Conservation (phyloP, 1,140 invertebrate species). For the Aphelinus certus region DNA sequence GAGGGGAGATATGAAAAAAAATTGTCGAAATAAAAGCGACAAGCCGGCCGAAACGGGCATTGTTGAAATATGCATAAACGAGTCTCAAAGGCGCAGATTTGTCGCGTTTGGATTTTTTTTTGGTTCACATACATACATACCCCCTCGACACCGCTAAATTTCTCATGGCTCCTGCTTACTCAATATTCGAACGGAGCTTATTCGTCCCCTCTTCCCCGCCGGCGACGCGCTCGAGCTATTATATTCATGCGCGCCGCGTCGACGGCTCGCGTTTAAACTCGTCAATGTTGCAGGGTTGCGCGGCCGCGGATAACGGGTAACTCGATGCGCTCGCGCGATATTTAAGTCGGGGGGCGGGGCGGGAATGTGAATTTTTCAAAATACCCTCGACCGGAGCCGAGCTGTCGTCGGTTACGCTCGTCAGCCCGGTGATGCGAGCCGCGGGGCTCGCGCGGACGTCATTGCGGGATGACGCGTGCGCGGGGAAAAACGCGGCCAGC, state of each 20-base stretch:
- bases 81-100: slow-evolving; percentile 34
- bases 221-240: not conserved
- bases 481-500: too few relatives aligned
- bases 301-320: too few relatives aligned
- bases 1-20: slow-evolving; percentile 4
- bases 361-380: too few relatives aligned
- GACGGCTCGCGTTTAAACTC: not conserved
- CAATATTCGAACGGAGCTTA: not conserved
- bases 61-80: slow-evolving; percentile 35
- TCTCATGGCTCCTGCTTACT: slow-evolving; percentile 5
- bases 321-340: too few relatives aligned
- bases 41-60: slow-evolving; percentile 6
- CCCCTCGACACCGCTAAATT: slow-evolving; percentile 10
- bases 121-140: not conserved
- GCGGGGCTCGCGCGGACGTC: not conserved
- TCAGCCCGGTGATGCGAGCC: too few relatives aligned
- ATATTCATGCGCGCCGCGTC: not conserved
- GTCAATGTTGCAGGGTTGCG: not conserved
- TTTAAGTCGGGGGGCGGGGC: too few relatives aligned
- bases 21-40: slow-evolving; percentile 21
- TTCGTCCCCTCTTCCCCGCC: not conserved
- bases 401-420: too few relatives aligned
- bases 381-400: too few relatives aligned
- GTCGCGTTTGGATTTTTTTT: slow-evolving; percentile 16
- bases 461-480: not conserved